Evolutionary conservation across 1,140 invertebrate species (phyloP).

Genomic region (Glossosoma conforme): DNA sequence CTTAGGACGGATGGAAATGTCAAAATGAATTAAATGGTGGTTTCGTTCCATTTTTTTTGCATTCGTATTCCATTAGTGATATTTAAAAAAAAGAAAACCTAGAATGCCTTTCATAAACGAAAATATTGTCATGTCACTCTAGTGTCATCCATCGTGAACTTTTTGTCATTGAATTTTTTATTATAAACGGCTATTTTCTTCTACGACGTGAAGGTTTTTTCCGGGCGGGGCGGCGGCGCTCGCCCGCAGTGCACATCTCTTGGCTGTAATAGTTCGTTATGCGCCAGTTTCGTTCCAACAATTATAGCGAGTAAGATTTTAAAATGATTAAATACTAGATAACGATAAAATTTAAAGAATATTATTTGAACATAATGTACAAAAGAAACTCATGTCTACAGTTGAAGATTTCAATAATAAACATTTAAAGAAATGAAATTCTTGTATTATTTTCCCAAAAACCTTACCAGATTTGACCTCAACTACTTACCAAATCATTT

Average conservation of each 20-base stretch:
- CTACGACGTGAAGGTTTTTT: not conserved
- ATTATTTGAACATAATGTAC: conserved; percentile 30
- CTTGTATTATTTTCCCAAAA: conserved; percentile 3
- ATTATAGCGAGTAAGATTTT: conserved; percentile 21
- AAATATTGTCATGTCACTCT: not conserved
- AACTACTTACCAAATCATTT: no score
- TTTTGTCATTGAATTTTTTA: not conserved
- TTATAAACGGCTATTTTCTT: not conserved
- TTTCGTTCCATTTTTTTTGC: no score
- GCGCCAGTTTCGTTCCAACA: conserved; percentile 24
- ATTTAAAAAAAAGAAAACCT: no score
- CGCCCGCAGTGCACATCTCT: conserved; percentile 13
- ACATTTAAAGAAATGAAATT: conserved; percentile 18
- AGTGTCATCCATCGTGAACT: not conserved
- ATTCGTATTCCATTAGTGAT: conserved; percentile 4
- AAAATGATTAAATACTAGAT: conserved; percentile 18
- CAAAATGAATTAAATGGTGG: no score
- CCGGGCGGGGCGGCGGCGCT: not conserved
- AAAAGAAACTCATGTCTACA: conserved; percentile 29
- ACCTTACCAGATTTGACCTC: not conserved
- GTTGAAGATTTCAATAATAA: conserved; percentile 29
- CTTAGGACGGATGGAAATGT: not conserved
- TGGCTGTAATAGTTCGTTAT: conserved; percentile 17
- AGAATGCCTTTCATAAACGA: conserved; percentile 16
- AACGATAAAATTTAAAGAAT: conserved; percentile 16